These are phyloP conservation scores for Temnothorax longispinosus DNA, from an alignment of 1,140 invertebrate species.

Conservation along the genomic window DNA sequence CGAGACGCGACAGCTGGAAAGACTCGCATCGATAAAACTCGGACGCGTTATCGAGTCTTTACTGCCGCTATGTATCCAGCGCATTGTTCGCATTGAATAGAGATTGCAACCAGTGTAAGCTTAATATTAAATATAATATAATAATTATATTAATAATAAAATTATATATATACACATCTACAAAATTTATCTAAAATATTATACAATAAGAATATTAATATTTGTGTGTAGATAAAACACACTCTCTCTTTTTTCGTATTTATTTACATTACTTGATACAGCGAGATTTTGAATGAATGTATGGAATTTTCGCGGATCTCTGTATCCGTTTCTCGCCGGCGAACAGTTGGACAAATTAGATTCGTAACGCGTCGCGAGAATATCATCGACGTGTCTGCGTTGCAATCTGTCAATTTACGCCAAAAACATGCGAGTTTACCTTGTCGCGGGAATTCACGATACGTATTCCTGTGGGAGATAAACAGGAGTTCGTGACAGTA, in stretches of 20 bases:
- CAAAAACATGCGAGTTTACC: constrained; percentile 60
- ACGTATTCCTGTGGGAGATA: constrained; percentile 42
- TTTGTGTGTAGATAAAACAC: background rate
- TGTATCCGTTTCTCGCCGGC: background rate
- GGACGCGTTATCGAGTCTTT: background rate
- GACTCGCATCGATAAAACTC: constrained; percentile 20
- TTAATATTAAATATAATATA: background rate
- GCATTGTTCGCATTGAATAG: background rate
- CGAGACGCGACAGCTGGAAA: background rate
- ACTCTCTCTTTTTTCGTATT: too few relatives aligned
- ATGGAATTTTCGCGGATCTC: background rate
- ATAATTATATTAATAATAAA: background rate
- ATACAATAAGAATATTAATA: background rate
- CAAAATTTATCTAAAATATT: background rate
- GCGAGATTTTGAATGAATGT: background rate
- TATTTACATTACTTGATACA: background rate
- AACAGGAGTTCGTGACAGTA: constrained; percentile 61
- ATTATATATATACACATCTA: background rate
- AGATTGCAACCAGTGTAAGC: too few relatives aligned
- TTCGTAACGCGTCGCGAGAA: constrained; percentile 31
- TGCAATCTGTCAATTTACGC: constrained; percentile 64
- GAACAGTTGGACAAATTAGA: constrained; percentile 55
- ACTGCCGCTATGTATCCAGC: background rate
- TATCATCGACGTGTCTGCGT: constrained; percentile 38
- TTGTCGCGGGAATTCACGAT: constrained; percentile 51